Conservation (phyloP, 1,140 invertebrate genomes). For the Lordiphosa collinella region DNA sequence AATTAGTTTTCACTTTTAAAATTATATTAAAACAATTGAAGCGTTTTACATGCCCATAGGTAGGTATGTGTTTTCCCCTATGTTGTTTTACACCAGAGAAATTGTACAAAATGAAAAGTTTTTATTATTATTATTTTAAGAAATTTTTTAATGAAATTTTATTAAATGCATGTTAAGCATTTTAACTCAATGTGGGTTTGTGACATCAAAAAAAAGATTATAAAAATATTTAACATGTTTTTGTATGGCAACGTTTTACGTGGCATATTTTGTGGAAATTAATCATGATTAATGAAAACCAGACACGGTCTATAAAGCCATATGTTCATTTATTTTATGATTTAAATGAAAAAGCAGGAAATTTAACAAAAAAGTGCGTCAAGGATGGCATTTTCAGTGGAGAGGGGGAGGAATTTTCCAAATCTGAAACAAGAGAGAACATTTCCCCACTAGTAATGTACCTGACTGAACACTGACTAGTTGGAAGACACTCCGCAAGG, state of each 20-base stretch:
- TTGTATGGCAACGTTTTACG: background rate
- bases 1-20: slow-evolving; percentile 38
- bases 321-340: no score
- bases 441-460: no score
- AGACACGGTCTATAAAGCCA: no score
- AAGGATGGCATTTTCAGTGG: no score
- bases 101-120: slow-evolving; percentile 22
- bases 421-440: no score
- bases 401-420: no score
- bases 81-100: slow-evolving; percentile 22
- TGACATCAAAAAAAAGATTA: background rate
- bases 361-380: no score
- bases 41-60: slow-evolving; percentile 50
- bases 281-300: slow-evolving; percentile 1
- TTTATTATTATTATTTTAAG: slow-evolving; percentile 30
- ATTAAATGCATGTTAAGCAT: slow-evolving; percentile 36
- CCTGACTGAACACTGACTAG: no score
- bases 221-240: no score
- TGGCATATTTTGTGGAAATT: slow-evolving; percentile 13
- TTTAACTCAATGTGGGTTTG: slow-evolving; percentile 30
- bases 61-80: slow-evolving; percentile 47
- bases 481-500: no score
- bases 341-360: no score
- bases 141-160: slow-evolving; percentile 22
- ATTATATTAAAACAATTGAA: slow-evolving; percentile 12